Base-by-base conservation (phyloP, 2,113 vertebrate genomes). In the Pica pica region DNA sequence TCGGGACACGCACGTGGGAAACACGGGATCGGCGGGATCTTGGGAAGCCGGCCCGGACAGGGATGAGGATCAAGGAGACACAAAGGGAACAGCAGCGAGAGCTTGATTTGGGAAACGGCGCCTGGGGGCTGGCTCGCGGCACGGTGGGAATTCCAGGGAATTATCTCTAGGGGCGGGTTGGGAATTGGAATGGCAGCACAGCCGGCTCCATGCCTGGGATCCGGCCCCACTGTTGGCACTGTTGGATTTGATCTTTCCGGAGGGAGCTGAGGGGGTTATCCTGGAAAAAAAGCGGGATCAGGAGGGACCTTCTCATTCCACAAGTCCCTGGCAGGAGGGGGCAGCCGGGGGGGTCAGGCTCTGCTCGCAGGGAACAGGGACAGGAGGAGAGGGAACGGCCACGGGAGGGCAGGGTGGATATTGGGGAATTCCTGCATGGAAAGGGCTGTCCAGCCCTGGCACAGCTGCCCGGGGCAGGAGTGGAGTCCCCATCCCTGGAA, bases 11-110 rank as follows among this genome's bases (percentile, higher is more conserved):
- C 57, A 1, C 22, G 10, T 1, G 8, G 79, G 74, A 10, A 35
- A 9, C 12, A 0, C 0, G 30, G 74, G 50, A 63, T 0, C 9
- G 31, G n/a, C 15, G 52, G 42, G 55, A 16, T 4, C 7, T 0
- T 1, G n/a, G 65, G 50, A 13, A 26, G 11, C 13, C 33, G 30
- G 39, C 19, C n/a, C 0, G 11, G 42, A 13, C 10, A 17, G 49
- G 31, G 33, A 44, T 5, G 9, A 14, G 73, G 75, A 35, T 6
- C 16, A 1, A 6, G 68, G 63, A 19, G 17, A 21, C 35, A 2
- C 14, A 10, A 16, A 44, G 41, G 27, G 35, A 52, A 23, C 30
- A 42, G 31, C 23, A 22, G 77, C 14, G 15, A 31, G 49, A 50
- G 13, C 41, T 24, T 3, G 18, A 2, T 9, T 31, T 6, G 27